Evolutionary conservation across 1,140 invertebrate genomes (phyloP), one percentile per base, ranked within the genome.

Genomic region (Eufriesea mexicana): DNA sequence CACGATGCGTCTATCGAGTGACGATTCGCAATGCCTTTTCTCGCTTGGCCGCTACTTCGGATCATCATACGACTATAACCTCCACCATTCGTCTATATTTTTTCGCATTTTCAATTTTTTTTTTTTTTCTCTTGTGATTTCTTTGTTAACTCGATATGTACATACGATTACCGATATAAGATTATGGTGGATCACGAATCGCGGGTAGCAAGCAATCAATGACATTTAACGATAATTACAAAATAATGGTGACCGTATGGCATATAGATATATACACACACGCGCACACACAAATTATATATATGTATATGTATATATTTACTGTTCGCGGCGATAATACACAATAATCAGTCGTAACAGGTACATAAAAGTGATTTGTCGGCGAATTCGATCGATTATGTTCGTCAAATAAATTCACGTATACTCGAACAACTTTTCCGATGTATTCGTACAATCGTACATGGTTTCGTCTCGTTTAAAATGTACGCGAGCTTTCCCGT

Each of bases 201-300:
- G 86, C 72, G 78, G 42, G 18, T 87, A 82, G 82, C 86, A 87
- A 85, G 86, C 83, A 79, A 55, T 76, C 83, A 83, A 88, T 85
- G 83, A 88, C 86, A 85, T 88, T 83, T 85, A 87, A 85, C 86
- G 86, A 88, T 87, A 77, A 76, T 84, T 87, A 87, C 82, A 84
- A 87, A 88, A 88, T 61, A 85, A 85, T 75, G 78, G 25, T 74
- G 79, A 83, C 76, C 66, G 45, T 84, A 87, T 68, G 74, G 54
- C 61, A 79, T 75, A 86, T 83, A 84, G 23, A 86, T 83, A 79
- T 87, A 87, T 78, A 85, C 57, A 86, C 61, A 85, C 64, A 74
- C 55, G 49, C 57, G 57, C 35, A 51, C 62, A 23, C 68, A 70
- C 67, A 86, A 77, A 61, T 76, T 62, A 67, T 66, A 62, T 78